Percentiles rank a stretch among this genome's conserved stretches.
These are phyloP conservation scores for Cyprinodon brontotheroides DNA, from an alignment of 2,113 vertebrate genomes.

Conservation along the genomic window DNA sequence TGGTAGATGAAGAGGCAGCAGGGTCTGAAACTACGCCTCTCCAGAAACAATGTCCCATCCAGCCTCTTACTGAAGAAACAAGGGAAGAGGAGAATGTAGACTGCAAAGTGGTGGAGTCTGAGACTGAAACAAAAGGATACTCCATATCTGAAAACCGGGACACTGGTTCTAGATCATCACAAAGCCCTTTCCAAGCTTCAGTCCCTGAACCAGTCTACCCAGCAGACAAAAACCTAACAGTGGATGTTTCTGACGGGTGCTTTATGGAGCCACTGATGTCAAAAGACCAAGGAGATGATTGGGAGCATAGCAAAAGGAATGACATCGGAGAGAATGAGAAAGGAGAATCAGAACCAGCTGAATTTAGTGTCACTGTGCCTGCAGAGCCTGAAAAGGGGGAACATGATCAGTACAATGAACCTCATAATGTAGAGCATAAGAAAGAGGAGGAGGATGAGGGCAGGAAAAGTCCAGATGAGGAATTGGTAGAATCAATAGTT, in stretches of 20 bases:
- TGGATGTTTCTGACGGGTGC: constrained; percentile 48
- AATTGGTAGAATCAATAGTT: constrained; percentile 29
- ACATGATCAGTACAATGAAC: constrained; percentile 27
- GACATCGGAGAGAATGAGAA: constrained; percentile 40
- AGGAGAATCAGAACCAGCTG: constrained; percentile 32
- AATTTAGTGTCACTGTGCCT: constrained; percentile 55
- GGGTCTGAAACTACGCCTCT: constrained; percentile 53
- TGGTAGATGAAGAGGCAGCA: constrained; percentile 82
- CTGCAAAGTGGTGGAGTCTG: constrained; percentile 55
- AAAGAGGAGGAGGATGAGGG: constrained; percentile 33
- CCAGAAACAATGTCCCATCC: constrained; percentile 47
- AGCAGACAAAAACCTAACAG: constrained; percentile 53
- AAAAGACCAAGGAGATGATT: constrained; percentile 54
- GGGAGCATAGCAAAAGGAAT: constrained; percentile 43
- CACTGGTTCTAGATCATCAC: constrained; percentile 44
- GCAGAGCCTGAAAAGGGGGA: constrained; percentile 18
- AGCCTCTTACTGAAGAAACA: constrained; percentile 43
- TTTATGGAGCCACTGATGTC: constrained; percentile 54
- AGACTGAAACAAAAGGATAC: constrained; percentile 46
- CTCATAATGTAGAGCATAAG: constrained; percentile 43
- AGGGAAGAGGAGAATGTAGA: constrained; percentile 48
- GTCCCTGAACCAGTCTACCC: constrained; percentile 42
- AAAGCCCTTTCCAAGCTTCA: constrained; percentile 46
- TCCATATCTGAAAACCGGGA: constrained; percentile 36
- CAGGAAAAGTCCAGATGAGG: constrained; percentile 7